phyloP scores from a whole-genome alignment of 2,888 invertebrate genomes.

The Carpatolechia fugitivella region DNA sequence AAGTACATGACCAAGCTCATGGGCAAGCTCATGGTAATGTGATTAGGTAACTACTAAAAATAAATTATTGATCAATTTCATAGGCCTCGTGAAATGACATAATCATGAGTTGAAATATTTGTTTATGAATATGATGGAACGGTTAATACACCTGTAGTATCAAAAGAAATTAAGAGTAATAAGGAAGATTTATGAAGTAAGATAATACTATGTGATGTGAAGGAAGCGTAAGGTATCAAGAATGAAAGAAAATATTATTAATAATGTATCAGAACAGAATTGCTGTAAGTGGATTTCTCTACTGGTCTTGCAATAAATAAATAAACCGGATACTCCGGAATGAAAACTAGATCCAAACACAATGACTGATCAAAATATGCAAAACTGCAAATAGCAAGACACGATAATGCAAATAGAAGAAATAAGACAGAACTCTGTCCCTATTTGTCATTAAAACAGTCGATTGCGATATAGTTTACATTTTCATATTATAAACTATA shows the following conservation, averaged over 20 bases:
- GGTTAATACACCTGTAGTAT: neutral
- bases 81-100: neutral
- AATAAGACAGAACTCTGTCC: neutral
- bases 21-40: neutral
- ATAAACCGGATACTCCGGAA: neutral
- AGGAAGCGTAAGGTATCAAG: neutral
- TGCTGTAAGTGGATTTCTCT: no score
- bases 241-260: neutral
- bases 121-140: neutral
- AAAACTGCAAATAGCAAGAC: constrained; percentile 1
- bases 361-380: neutral
- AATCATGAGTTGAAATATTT: neutral
- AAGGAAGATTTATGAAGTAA: neutral
- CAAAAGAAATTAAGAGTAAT: neutral
- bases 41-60: constrained; percentile 11
- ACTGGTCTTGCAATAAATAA: neutral
- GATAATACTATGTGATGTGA: neutral
- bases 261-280: no score
- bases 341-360: neutral
- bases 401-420: neutral
- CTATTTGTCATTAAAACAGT: neutral
- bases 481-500: constrained; percentile 2
- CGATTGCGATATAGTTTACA: neutral
- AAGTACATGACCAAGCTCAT: neutral
- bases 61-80: constrained; percentile 1